Base-by-base conservation (phyloP, 1,140 invertebrate species). In the Colletes latitarsis region DNA sequence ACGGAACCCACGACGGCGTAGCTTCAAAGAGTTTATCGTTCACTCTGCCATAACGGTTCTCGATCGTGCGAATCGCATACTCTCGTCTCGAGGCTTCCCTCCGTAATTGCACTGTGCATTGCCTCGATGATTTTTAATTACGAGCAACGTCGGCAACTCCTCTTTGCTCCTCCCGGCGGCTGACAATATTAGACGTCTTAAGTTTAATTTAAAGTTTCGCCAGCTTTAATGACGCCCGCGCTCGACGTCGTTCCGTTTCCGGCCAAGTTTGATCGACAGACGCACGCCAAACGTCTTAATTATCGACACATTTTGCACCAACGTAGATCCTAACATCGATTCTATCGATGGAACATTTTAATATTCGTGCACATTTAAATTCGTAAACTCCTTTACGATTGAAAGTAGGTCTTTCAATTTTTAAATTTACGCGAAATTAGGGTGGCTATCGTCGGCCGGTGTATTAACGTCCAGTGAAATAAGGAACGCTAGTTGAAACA, bases 171-270 rank as follows among this genome's bases (percentile, higher is more conserved):
- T 57, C 67, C 14, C 52, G 14, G 21, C 39, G 6, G 1, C 30
- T n/a, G 19, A 62, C 39, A 14, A 21, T 43, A 21, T 39, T 1
- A 15, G 62, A 75, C 21, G 21, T 52, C 19, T 57, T 76, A 57
- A 57, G 41, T 76, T 76, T 76, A 76, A 76, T 67, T 67, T 67
- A 76, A 76, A 67, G 14, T 76, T 76, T 75, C 62, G 15, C 41
- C 62, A 19, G 62, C 17, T 30, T 58, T 46, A 57, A 76, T 21
- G 21, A 63, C 46, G 46, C 52, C 49, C 49, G 49, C 70, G 21
- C 17, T 46, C 15, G 39, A 30, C 62, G 4, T 53, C 39, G 55
- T 64, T 39, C 4, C 19, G 52, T 57, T 10, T n/a, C 2, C 14
- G 15, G 15, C 5, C 0, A 53, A 64, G 60, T 66, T 73, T 0